Conservation (phyloP, 2,888 invertebrate genomes). For the Ophion costatus region DNA sequence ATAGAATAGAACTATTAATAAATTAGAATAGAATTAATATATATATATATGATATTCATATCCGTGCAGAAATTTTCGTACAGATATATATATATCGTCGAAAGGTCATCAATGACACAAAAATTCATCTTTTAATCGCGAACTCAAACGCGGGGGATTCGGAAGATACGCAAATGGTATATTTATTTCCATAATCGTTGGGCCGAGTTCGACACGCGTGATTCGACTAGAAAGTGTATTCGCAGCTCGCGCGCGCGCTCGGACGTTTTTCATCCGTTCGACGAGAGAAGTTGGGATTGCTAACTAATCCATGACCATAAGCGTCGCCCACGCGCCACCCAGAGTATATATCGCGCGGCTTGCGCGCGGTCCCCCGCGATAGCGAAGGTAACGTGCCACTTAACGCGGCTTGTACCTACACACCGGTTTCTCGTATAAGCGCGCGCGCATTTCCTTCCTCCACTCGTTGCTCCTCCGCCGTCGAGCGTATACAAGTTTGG, state of each 20-base stretch:
- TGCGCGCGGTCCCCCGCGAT: constrained; percentile 46
- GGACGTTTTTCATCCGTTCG: constrained; percentile 2
- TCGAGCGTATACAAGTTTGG: not conserved
- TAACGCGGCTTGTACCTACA: constrained; percentile 52
- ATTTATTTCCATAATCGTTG: not conserved
- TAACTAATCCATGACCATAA: constrained; percentile 72
- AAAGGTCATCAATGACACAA: no score
- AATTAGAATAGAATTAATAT: no score
- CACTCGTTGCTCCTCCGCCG: not conserved
- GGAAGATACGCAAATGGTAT: not conserved
- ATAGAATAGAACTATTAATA: no score
- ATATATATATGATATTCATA: no score
- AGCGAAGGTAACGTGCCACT: constrained; percentile 62
- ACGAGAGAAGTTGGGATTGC: constrained; percentile 51
- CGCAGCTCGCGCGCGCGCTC: no score
- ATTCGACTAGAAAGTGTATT: not conserved
- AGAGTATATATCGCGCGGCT: constrained; percentile 8
- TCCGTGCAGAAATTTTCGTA: no score
- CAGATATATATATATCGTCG: no score
- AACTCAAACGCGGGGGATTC: no score
- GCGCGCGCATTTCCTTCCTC: constrained; percentile 41
- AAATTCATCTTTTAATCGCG: no score
- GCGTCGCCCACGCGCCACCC: constrained; percentile 69
- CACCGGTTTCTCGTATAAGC: constrained; percentile 28
- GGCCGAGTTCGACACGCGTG: not conserved